A percentile compares a stretch with the other conserved stretches of the same genome.
These are phyloP conservation scores for Notarius lentiginosus DNA, from an alignment of 2,113 vertebrate genomes.

Conservation along the genomic window DNA sequence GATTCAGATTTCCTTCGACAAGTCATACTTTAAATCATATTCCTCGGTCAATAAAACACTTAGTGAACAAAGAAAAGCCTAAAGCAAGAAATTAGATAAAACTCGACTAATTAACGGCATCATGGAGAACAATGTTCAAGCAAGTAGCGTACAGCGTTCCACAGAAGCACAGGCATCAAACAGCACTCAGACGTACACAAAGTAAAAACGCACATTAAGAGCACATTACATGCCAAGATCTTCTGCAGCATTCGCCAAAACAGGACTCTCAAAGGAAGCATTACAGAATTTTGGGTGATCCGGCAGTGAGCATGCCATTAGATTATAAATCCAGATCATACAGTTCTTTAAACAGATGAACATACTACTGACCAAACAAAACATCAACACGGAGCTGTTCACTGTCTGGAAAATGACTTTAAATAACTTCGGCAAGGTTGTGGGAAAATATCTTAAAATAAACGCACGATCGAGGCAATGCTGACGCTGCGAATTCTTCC, in stretches of 20 bases:
- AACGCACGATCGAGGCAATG: slow-evolving; percentile 36
- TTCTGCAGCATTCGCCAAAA: background rate
- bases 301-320: background rate
- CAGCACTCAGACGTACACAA: background rate
- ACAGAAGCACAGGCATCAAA: background rate
- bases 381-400: background rate
- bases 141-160: background rate
- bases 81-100: background rate
- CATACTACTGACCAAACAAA: background rate
- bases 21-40: background rate
- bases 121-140: background rate
- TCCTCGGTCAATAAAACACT: slow-evolving; percentile 12
- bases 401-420: background rate
- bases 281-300: background rate
- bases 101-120: background rate
- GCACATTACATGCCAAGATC: background rate
- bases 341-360: background rate
- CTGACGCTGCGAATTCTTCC: background rate
- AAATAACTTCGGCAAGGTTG: background rate
- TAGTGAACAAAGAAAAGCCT: background rate
- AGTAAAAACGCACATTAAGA: background rate
- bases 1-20: slow-evolving; percentile 14
- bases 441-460: slow-evolving; percentile 6
- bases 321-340: background rate
- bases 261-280: background rate